Evolutionary conservation across 2,888 invertebrate species (phyloP), one percentile per base, ranked within the genome.

Genomic region (Caradrina kadenii): DNA sequence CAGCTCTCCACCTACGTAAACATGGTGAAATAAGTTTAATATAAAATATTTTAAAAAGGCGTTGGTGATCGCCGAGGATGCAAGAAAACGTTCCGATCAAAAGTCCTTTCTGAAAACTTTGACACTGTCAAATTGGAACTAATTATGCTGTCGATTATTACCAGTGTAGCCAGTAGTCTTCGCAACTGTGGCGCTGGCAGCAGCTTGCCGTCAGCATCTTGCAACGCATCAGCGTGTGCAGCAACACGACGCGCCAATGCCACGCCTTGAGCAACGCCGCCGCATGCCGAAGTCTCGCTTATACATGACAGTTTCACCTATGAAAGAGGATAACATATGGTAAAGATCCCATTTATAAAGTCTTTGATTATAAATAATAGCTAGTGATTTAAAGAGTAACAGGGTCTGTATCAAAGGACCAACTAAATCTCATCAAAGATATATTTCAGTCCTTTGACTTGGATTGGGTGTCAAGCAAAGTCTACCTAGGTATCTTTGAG

Each of bases 141-240:
- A 13, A 39, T 39, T 11, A 13, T 45, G 45, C 17, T 45, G 45
- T 17, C 6, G 45, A 45, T 45, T 45, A 79, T 80, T 42, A 98
- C 98, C 87, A 98, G 92, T 76, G 98, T 97, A 0, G 98, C 98
- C 53, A 99, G 97, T 82, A 98, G 97, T 22, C 97, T 96, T 58
- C 99, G 93, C 73, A 98, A 93, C 73, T 96, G 97, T 26, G 97
- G 97, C 92, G 98, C 97, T 86, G 98, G 97, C 62, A 98, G 93
- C 45, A 99, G 96, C 87, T 97, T 97, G 13, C 98, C 98, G 69
- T 97, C 97, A 0, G 98, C 95, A 97, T 98, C 90, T 60, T 96
- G 95, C 66, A 96, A 77, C 26, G 95, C 93, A 83, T 96, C 96
- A 0, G 96, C 95, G 56, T 92, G 93, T 3, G 93, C 92, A 17